These are phyloP conservation scores for Thaumatotibia leucotreta DNA, from an alignment of 1,140 invertebrate species.

Conservation along the genomic window DNA sequence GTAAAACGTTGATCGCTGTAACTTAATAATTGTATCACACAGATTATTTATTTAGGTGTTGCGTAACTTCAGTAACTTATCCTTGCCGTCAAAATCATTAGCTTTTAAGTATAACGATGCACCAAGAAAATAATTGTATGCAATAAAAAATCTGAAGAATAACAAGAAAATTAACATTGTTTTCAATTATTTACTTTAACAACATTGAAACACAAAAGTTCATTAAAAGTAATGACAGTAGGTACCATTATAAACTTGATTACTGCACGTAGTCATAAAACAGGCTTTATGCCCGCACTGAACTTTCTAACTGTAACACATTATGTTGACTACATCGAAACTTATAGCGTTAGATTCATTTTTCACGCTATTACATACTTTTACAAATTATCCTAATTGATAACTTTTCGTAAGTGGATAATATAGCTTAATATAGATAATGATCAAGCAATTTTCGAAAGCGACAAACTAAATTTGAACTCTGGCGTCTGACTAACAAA, in stretches of 20 bases:
- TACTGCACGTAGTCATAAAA: slow-evolving; percentile 8
- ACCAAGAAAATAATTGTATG: no score
- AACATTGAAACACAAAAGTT: not conserved
- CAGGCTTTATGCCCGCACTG: not conserved
- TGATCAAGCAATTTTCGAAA: not conserved
- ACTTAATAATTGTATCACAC: no score
- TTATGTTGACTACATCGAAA: not conserved
- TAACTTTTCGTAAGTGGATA: not conserved
- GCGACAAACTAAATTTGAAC: not conserved
- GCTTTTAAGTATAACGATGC: no score
- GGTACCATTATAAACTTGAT: slow-evolving; percentile 12
- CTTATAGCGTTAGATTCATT: not conserved
- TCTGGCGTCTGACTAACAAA: not conserved
- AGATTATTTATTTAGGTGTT: no score
- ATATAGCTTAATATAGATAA: not conserved
- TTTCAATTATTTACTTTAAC: not conserved
- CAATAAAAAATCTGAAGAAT: no score
- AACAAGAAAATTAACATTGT: not conserved
- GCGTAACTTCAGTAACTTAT: no score
- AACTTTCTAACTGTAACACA: not conserved
- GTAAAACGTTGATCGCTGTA: no score
- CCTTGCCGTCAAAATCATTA: no score
- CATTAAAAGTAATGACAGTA: slow-evolving; percentile 4
- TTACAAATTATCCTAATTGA: not conserved
- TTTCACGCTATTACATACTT: not conserved